Percentiles rank a stretch among this genome's conserved stretches.
Conservation (phyloP, 2,888 invertebrate species). For the Latrodectus hesperus region DNA sequence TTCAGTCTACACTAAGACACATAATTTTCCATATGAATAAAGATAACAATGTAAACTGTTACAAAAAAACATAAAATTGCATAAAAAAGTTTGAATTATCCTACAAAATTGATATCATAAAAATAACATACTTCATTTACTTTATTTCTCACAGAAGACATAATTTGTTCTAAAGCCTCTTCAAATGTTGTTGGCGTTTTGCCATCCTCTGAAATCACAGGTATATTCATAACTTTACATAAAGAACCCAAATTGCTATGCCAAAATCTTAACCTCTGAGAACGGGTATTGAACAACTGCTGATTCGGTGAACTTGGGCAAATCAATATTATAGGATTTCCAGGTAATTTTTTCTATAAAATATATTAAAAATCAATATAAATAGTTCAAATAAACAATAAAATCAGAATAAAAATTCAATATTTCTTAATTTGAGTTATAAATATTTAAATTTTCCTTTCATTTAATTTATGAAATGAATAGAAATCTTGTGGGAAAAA, state of each 20-base stretch:
- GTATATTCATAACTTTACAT: constrained; percentile 82
- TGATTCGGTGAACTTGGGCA: constrained; percentile 75
- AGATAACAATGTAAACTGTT: no score
- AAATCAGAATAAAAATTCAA: no score
- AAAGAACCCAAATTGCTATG: constrained; percentile 81
- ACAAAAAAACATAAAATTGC: no score
- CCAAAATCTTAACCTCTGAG: constrained; percentile 83
- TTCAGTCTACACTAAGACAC: no score
- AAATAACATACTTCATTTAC: constrained; percentile 79
- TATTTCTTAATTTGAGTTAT: no score
- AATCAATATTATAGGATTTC: constrained; percentile 81
- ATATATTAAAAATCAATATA: constrained; percentile 43
- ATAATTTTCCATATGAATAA: no score
- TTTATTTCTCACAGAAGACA: constrained; percentile 80
- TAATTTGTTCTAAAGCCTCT: constrained; percentile 76
- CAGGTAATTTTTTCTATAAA: constrained; percentile 80
- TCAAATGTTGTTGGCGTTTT: constrained; percentile 73
- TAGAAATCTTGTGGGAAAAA: background rate
- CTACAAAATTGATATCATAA: no score
- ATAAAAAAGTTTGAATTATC: no score
- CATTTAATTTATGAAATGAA: background rate
- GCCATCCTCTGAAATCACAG: constrained; percentile 76
- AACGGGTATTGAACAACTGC: constrained; percentile 69
- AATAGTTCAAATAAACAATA: background rate
- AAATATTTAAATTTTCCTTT: no score